Percentiles rank a stretch among this genome's conserved stretches.
Conservation (phyloP, 2,888 invertebrate genomes). For the Epinotia ramella region DNA sequence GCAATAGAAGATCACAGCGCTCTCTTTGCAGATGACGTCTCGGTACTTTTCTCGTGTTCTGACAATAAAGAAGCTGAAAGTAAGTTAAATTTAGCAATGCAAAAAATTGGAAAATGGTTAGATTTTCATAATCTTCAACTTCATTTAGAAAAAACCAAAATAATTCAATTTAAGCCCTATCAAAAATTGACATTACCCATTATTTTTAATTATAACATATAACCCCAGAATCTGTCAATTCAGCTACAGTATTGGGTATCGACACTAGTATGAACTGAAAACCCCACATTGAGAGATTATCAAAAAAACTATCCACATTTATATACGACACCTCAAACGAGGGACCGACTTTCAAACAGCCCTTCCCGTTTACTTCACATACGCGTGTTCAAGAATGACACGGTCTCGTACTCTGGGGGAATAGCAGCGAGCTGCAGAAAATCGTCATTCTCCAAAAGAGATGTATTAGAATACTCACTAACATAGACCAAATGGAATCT, state of each 20-base stretch:
- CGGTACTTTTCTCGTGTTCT: too few relatives aligned
- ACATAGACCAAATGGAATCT: too few relatives aligned
- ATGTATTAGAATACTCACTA: too few relatives aligned
- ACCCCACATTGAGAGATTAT: neutral
- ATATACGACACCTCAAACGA: neutral
- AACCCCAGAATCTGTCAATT: neutral
- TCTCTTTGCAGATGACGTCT: too few relatives aligned
- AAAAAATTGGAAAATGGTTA: too few relatives aligned
- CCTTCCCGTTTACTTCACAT: neutral
- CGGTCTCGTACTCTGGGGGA: neutral
- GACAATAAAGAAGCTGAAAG: too few relatives aligned
- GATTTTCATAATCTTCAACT: conserved; percentile 25
- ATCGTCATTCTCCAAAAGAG: too few relatives aligned
- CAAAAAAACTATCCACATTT: neutral
- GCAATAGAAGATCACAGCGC: too few relatives aligned
- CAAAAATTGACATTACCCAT: neutral
- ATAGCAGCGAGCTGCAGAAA: too few relatives aligned
- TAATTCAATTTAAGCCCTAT: neutral
- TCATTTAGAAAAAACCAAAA: neutral
- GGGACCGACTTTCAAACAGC: neutral
- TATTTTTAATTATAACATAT: neutral
- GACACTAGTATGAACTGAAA: neutral
- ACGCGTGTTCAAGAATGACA: neutral
- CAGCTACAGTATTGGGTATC: neutral
- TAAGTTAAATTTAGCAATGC: too few relatives aligned